phyloP scores from a whole-genome alignment of 2,797 vertebrate genomes.

The Poliocrania exsul region DNA sequence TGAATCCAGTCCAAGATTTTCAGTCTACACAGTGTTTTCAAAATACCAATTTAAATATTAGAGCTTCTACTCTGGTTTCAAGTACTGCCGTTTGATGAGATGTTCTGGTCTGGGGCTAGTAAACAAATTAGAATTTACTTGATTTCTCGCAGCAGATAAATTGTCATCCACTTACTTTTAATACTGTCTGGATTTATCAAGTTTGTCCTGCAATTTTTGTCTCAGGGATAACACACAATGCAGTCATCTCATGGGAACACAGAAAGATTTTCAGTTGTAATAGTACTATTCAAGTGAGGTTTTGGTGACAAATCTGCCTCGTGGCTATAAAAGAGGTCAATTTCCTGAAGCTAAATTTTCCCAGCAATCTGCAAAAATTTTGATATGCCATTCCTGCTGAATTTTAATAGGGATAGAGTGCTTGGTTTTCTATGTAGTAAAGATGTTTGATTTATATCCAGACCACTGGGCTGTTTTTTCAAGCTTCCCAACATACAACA shows the following conservation, averaged over 20 bases:
- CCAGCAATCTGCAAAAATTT: neutral
- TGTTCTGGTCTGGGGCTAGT: constrained; percentile 37
- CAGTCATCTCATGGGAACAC: neutral
- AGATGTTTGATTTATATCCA: constrained; percentile 14
- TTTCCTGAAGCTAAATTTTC: neutral
- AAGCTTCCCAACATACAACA: neutral
- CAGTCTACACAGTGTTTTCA: constrained; percentile 16
- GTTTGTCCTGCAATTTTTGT: neutral
- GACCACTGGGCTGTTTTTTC: neutral
- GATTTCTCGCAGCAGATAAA: constrained; percentile 43
- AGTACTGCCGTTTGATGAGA: constrained; percentile 21
- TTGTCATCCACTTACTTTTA: neutral
- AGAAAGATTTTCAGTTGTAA: neutral
- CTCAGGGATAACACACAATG: neutral
- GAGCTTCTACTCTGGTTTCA: neutral
- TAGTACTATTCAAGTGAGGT: neutral
- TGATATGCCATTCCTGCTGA: neutral
- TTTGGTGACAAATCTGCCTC: neutral
- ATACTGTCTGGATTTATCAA: constrained; percentile 3
- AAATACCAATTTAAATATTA: constrained; percentile 25
- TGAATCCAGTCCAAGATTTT: constrained; percentile 29
- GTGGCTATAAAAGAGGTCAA: neutral
- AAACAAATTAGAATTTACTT: constrained; percentile 42
- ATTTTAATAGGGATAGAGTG: neutral
- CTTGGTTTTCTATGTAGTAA: neutral